Percentiles rank a stretch among this genome's conserved stretches.
phyloP scores from a whole-genome alignment of 1,140 invertebrate genomes.

The Arion vulgaris region DNA sequence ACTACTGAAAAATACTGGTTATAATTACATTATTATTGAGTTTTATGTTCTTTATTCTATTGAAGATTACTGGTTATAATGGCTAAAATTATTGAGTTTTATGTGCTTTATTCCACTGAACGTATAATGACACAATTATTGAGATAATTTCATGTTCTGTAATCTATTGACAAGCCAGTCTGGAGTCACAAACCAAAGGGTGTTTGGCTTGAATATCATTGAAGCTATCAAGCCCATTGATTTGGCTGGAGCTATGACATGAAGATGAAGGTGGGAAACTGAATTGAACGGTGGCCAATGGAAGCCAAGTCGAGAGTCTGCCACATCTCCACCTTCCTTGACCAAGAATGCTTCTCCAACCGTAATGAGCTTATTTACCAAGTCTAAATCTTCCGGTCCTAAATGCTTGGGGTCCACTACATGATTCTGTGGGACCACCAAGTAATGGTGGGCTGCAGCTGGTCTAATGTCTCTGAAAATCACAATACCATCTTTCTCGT shows the following conservation, averaged over 20 bases:
- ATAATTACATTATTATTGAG: no score
- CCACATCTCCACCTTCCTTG: conserved; percentile 69
- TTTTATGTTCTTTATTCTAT: no score
- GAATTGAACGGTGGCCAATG: conserved; percentile 93
- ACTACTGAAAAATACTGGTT: no score
- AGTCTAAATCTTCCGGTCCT: conserved; percentile 76
- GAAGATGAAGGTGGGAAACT: conserved; percentile 88
- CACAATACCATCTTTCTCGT: conserved; percentile 81
- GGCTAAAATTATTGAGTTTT: no score
- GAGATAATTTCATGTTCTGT: conserved; percentile 13
- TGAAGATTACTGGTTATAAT: no score
- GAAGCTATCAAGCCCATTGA: conserved; percentile 81
- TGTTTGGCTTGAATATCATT: conserved; percentile 82
- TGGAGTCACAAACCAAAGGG: conserved; percentile 89
- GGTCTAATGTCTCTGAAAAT: conserved; percentile 90
- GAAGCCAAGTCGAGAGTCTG: conserved; percentile 80
- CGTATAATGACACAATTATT: no score
- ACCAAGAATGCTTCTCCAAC: conserved; percentile 76
- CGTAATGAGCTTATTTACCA: conserved; percentile 79
- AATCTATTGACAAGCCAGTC: conserved; percentile 46
- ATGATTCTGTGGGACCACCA: conserved; percentile 85
- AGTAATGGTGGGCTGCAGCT: conserved; percentile 84
- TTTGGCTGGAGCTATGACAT: conserved; percentile 86
- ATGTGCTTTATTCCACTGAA: no score
- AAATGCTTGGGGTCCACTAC: conserved; percentile 82